These are phyloP conservation scores for Ptilodon capucinus DNA, from an alignment of 2,888 invertebrate species.

Conservation along the genomic window DNA sequence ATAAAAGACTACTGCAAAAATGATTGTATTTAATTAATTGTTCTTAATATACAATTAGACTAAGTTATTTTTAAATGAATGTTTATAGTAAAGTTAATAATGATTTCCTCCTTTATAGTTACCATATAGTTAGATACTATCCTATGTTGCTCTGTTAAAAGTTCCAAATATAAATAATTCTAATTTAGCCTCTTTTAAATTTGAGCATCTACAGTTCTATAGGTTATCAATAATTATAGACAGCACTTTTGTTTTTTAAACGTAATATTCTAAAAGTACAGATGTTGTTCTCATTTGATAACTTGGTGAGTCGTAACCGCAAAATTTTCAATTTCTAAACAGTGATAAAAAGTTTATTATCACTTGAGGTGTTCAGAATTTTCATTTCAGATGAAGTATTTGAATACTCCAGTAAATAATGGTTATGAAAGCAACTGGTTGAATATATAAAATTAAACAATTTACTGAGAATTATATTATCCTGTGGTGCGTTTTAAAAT, in stretches of 20 bases:
- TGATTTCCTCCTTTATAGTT: too few relatives aligned
- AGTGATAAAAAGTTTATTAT: neutral
- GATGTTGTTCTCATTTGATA: neutral
- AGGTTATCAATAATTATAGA: neutral
- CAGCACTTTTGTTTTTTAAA: neutral
- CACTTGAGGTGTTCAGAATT: neutral
- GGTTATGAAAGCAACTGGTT: neutral
- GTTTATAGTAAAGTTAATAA: neutral
- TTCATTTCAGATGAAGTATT: neutral
- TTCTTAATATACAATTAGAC: neutral
- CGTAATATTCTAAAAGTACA: neutral
- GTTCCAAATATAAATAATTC: too few relatives aligned
- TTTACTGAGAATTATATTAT: too few relatives aligned
- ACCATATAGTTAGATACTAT: too few relatives aligned
- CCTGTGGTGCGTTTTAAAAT: neutral
- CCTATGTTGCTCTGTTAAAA: too few relatives aligned
- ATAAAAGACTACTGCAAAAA: conserved; percentile 5
- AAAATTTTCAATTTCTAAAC: neutral
- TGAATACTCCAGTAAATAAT: neutral
- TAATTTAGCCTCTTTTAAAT: too few relatives aligned
- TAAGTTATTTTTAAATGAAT: neutral
- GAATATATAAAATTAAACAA: too few relatives aligned
- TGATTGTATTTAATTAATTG: conserved; percentile 1
- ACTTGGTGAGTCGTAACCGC: neutral
- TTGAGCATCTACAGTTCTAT: too few relatives aligned